phyloP scores from a whole-genome alignment of 2,888 invertebrate genomes.

The Calameuta filiformis region DNA sequence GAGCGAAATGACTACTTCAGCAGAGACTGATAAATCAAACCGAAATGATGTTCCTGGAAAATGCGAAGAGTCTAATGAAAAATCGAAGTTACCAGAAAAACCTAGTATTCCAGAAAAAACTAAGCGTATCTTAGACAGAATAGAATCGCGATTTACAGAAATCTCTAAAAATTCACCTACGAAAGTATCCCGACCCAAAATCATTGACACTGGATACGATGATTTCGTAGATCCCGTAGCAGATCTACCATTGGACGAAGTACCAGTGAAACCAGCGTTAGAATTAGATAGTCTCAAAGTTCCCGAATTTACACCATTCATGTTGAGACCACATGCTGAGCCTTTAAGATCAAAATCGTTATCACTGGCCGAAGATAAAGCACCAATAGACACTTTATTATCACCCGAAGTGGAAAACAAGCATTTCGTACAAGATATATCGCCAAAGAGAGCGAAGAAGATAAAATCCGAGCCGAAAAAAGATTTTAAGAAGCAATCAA shows the following conservation, averaged over 20 bases:
- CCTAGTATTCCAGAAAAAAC: slow-evolving; percentile 64
- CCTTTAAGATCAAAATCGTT: slow-evolving; percentile 60
- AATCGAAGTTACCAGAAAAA: slow-evolving; percentile 50
- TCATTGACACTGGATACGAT: slow-evolving; percentile 62
- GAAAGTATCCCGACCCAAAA: slow-evolving; percentile 53
- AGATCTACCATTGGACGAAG: slow-evolving; percentile 61
- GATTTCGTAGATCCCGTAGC: slow-evolving; percentile 65
- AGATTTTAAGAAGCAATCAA: slow-evolving; percentile 63
- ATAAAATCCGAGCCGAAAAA: slow-evolving; percentile 57
- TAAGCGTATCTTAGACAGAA: slow-evolving; percentile 59
- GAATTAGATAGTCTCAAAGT: slow-evolving; percentile 62
- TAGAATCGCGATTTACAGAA: slow-evolving; percentile 58
- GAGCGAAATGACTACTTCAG: background rate
- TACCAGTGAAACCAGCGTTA: slow-evolving; percentile 59
- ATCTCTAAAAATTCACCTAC: slow-evolving; percentile 50
- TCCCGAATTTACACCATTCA: slow-evolving; percentile 61
- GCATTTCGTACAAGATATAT: slow-evolving; percentile 58
- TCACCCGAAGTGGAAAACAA: slow-evolving; percentile 63
- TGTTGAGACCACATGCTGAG: slow-evolving; percentile 60
- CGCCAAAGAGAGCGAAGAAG: slow-evolving; percentile 55
- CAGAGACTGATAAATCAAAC: background rate
- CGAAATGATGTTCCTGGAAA: slow-evolving; percentile 10
- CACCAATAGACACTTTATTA: slow-evolving; percentile 60
- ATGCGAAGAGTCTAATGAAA: slow-evolving; percentile 27
- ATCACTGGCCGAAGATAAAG: slow-evolving; percentile 63